Evolutionary conservation across 2,888 invertebrate species (phyloP).

Genomic region (Cephus pulcher): DNA sequence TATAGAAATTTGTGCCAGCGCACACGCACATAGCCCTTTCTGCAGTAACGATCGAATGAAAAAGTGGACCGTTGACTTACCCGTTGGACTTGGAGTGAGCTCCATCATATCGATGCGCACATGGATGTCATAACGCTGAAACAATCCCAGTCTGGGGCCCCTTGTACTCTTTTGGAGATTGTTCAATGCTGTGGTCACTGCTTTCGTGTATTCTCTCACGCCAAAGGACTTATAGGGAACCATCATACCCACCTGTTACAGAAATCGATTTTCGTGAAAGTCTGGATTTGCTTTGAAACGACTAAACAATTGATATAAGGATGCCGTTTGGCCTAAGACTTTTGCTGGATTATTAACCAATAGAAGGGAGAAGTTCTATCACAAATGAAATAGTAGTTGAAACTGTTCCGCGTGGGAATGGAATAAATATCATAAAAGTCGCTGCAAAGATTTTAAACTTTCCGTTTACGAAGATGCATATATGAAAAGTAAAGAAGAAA

Average conservation of each 20-base stretch:
- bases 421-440: not conserved
- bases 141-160: slow-evolving; percentile 73
- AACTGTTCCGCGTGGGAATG: not conserved
- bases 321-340: not conserved
- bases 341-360: not conserved
- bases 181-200: slow-evolving; percentile 76
- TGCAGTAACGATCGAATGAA: not conserved
- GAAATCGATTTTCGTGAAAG: not conserved
- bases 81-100: slow-evolving; percentile 81
- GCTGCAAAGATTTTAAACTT: not conserved
- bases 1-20: not conserved
- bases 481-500: not conserved
- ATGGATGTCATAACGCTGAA: slow-evolving; percentile 78
- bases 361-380: not conserved
- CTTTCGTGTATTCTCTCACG: slow-evolving; percentile 78
- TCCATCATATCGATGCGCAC: slow-evolving; percentile 78
- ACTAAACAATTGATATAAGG: not conserved
- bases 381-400: not conserved
- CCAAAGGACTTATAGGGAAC: slow-evolving; percentile 84
- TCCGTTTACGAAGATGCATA: not conserved
- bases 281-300: not conserved
- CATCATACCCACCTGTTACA: slow-evolving; percentile 76
- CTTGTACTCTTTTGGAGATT: slow-evolving; percentile 71
- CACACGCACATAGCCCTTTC: not conserved
- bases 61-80: slow-evolving; percentile 67